Conservation (phyloP, 2,113 vertebrate species). For the Pachypanchax playfairii region DNA sequence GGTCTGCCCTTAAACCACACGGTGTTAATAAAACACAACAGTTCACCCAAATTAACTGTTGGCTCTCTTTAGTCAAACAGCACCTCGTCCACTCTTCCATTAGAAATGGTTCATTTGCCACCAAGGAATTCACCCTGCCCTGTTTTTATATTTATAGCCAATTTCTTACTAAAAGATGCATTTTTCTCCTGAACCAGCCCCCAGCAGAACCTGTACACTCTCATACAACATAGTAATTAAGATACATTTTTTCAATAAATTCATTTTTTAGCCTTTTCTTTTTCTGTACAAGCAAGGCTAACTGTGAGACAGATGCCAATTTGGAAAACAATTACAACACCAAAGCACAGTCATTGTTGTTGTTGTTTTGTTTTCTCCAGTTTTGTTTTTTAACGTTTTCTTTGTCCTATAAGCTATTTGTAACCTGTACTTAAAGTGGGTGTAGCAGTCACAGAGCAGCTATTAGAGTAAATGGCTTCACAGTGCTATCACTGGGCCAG, state of each 20-base stretch:
- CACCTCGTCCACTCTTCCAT: conserved; percentile 61
- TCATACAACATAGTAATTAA: conserved; percentile 53
- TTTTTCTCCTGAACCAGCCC: conserved; percentile 32
- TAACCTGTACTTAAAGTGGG: conserved; percentile 75
- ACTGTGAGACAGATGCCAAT: too few relatives aligned
- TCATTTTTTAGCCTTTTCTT: conserved; percentile 37
- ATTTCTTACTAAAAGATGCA: conserved; percentile 54
- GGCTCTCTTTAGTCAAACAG: conserved; percentile 60
- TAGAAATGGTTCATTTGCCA: conserved; percentile 73
- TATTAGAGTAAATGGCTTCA: conserved; percentile 71
- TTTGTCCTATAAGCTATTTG: conserved; percentile 58
- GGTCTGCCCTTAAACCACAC: conserved; percentile 59
- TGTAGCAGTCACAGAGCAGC: conserved; percentile 72
- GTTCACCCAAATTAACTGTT: conserved; percentile 70
- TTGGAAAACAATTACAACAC: too few relatives aligned
- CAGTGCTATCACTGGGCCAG: conserved; percentile 66
- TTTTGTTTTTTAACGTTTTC: conserved; percentile 47
- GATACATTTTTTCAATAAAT: conserved; percentile 51
- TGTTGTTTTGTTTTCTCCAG: conserved; percentile 36
- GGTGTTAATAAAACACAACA: conserved; percentile 62
- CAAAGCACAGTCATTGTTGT: too few relatives aligned
- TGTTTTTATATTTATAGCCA: conserved; percentile 72
- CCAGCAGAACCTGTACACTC: conserved; percentile 25
- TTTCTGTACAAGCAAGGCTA: too few relatives aligned
- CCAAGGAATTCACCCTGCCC: conserved; percentile 62